phyloP scores from a whole-genome alignment of 2,113 vertebrate genomes.

The Colaptes auratus region DNA sequence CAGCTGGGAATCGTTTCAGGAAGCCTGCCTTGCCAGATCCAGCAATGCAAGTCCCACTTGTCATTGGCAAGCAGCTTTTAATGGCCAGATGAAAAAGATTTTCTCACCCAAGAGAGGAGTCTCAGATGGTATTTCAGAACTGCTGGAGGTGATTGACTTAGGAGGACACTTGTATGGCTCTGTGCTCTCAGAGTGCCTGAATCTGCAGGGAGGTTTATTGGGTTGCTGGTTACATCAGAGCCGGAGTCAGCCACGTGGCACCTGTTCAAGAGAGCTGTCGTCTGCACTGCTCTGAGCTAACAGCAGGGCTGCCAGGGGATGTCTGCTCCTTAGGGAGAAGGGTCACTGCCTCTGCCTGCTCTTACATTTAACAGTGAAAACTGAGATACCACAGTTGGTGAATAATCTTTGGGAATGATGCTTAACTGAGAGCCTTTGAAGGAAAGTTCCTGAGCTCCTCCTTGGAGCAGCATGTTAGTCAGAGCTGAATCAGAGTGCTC shows the following conservation, averaged over 20 bases:
- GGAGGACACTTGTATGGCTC: background rate
- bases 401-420: background rate
- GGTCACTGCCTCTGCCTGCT: background rate
- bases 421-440: background rate
- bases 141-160: background rate
- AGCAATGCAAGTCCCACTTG: background rate
- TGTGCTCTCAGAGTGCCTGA: fast-evolving
- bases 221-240: background rate
- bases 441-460: conserved; percentile 36
- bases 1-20: conserved; percentile 65
- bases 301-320: background rate
- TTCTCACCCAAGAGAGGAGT: conserved; percentile 28
- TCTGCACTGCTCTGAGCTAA: background rate
- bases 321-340: background rate
- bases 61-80: conserved; percentile 40
- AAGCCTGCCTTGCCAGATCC: conserved; percentile 28
- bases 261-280: background rate
- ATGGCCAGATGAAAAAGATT: background rate
- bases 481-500: conserved; percentile 47
- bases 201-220: background rate
- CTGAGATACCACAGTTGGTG: background rate
- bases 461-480: background rate
- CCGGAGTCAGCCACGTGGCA: background rate
- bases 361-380: background rate
- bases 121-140: conserved; percentile 12